Conservation (phyloP, 2,113 vertebrate genomes). For the Brachirus orientalis region DNA sequence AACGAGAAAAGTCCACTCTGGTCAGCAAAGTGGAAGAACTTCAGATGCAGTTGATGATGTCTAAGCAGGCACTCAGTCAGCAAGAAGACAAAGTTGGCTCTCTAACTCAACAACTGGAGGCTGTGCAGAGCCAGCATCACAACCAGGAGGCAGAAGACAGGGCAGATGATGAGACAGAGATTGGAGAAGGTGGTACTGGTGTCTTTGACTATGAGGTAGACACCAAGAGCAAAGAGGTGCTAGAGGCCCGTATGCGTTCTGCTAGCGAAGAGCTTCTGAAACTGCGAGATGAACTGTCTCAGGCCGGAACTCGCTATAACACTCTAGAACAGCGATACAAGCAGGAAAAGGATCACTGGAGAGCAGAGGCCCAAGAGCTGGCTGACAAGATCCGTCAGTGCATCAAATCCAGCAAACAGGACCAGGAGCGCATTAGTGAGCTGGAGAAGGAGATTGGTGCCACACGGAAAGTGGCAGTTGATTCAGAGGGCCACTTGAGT, state of each 20-base stretch:
- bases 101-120: conserved; percentile 79
- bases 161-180: conserved; percentile 27
- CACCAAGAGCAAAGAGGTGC: conserved; percentile 77
- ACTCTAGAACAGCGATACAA: conserved; percentile 78
- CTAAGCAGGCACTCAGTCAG: conserved; percentile 80
- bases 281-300: conserved; percentile 81
- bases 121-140: conserved; percentile 59
- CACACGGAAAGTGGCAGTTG: conserved; percentile 79
- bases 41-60: conserved; percentile 80
- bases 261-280: conserved; percentile 78
- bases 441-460: conserved; percentile 84
- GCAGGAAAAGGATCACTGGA: conserved; percentile 83
- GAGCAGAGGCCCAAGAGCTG: conserved; percentile 79
- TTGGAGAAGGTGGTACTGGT: conserved; percentile 26
- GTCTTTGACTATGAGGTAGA: conserved; percentile 79
- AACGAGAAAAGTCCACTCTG: conserved; percentile 82
- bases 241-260: conserved; percentile 76
- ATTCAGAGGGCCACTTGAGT: conserved; percentile 83
- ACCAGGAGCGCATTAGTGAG: conserved; percentile 82
- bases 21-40: conserved; percentile 81
- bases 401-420: conserved; percentile 80
- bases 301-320: conserved; percentile 73
- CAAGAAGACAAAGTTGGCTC: conserved; percentile 80
- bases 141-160: conserved; percentile 34
- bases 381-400: conserved; percentile 83